Percentiles rank a stretch among this genome's conserved stretches.
These are phyloP conservation scores for Erithacus rubecula DNA, from an alignment of 2,797 vertebrate genomes.

Conservation along the genomic window DNA sequence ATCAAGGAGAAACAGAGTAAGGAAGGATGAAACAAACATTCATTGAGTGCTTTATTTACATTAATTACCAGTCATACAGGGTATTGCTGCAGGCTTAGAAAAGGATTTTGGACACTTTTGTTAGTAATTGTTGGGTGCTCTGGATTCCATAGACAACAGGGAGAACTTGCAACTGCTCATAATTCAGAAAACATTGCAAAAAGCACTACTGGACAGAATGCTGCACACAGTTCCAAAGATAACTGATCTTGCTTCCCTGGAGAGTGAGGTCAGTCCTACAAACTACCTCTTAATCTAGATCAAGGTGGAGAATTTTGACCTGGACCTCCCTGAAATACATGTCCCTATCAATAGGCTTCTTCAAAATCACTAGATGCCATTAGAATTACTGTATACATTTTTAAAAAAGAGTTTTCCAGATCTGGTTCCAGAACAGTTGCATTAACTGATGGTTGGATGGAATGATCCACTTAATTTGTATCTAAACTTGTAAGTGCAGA, in stretches of 20 bases:
- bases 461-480: neutral
- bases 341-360: neutral
- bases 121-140: neutral
- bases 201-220: rapidly evolving
- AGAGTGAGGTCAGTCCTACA: neutral
- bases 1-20: neutral
- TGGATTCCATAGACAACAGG: neutral
- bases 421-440: neutral
- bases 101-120: neutral
- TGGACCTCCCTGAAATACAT: neutral
- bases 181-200: neutral
- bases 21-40: neutral
- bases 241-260: neutral
- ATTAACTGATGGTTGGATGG: neutral
- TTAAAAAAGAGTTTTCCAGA: neutral
- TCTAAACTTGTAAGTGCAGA: neutral
- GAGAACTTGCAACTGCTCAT: neutral
- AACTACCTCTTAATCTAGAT: neutral
- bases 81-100: neutral
- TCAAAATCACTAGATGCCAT: neutral
- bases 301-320: neutral
- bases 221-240: neutral
- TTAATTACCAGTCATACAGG: neutral
- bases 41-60: neutral
- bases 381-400: neutral